Conservation (phyloP, 2,888 invertebrate species). For the Apamea sordens region DNA sequence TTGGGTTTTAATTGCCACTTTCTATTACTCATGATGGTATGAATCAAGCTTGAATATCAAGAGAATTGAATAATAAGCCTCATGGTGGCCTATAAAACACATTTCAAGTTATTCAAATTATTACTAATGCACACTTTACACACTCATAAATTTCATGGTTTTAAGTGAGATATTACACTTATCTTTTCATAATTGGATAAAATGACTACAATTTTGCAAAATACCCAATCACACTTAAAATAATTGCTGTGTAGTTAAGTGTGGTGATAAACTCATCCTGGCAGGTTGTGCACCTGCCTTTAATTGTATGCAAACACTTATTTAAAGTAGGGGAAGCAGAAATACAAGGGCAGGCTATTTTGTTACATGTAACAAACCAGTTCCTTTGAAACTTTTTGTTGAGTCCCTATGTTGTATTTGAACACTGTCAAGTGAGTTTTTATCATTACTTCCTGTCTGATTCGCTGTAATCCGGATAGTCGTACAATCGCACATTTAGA, state of each 20-base stretch:
- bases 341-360: constrained; percentile 10
- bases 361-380: constrained; percentile 19
- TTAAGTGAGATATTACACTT: constrained; percentile 30
- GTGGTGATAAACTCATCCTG: constrained; percentile 26
- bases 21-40: constrained; percentile 53
- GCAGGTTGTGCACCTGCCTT: constrained; percentile 35
- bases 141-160: constrained; percentile 1
- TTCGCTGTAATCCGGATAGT: constrained; percentile 49
- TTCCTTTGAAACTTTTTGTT: constrained; percentile 15
- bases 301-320: constrained; percentile 34
- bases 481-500: constrained; percentile 33
- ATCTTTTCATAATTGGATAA: constrained; percentile 7
- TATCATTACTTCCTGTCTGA: constrained; percentile 53
- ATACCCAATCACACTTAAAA: constrained; percentile 27
- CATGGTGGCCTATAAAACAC: constrained; percentile 4
- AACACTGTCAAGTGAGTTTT: constrained; percentile 40
- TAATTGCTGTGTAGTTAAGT: constrained; percentile 29
- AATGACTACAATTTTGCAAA: constrained; percentile 33
- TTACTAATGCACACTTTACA: constrained; percentile 3
- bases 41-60: constrained; percentile 22
- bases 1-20: constrained; percentile 62
- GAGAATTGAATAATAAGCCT: constrained; percentile 12
- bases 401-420: constrained; percentile 16
- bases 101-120: background rate
- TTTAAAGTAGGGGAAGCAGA: constrained; percentile 26